Evolutionary conservation across 2,888 invertebrate genomes (phyloP).

Genomic region (Apantesis nais): DNA sequence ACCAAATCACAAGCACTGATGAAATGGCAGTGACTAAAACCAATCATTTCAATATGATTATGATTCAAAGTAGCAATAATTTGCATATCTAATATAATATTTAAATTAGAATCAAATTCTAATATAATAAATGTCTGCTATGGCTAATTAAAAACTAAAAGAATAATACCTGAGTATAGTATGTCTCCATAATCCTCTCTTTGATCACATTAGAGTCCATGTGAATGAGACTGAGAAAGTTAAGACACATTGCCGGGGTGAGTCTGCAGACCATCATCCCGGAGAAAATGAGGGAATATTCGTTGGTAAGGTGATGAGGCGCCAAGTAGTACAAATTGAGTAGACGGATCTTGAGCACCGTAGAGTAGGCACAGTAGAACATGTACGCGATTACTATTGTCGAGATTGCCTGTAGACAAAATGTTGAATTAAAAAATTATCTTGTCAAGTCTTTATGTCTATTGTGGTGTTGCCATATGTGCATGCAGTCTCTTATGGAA

Average conservation of each 20-base stretch:
- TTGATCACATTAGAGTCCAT: constrained; percentile 98
- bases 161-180: constrained; percentile 93
- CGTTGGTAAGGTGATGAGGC: constrained; percentile 99
- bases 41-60: too few species aligned
- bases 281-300: constrained; percentile 99
- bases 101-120: too few species aligned
- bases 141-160: not conserved
- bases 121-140: too few species aligned
- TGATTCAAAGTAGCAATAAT: too few species aligned
- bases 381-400: constrained; percentile 96
- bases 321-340: constrained; percentile 98
- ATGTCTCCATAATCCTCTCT: constrained; percentile 92
- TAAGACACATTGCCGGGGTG: constrained; percentile 99
- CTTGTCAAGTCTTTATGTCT: too few species aligned
- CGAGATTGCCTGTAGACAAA: constrained; percentile 90
- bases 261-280: constrained; percentile 99
- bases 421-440: not conserved
- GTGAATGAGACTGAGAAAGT: constrained; percentile 98
- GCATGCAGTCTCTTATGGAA: too few species aligned
- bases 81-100: too few species aligned
- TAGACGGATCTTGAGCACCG: constrained; percentile 97
- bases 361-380: constrained; percentile 99
- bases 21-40: too few species aligned
- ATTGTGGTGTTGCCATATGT: too few species aligned
- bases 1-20: too few species aligned